These are phyloP conservation scores for Mesorhabditis sp. DNA, from an alignment of 2,888 invertebrate genomes.

Conservation along the genomic window DNA sequence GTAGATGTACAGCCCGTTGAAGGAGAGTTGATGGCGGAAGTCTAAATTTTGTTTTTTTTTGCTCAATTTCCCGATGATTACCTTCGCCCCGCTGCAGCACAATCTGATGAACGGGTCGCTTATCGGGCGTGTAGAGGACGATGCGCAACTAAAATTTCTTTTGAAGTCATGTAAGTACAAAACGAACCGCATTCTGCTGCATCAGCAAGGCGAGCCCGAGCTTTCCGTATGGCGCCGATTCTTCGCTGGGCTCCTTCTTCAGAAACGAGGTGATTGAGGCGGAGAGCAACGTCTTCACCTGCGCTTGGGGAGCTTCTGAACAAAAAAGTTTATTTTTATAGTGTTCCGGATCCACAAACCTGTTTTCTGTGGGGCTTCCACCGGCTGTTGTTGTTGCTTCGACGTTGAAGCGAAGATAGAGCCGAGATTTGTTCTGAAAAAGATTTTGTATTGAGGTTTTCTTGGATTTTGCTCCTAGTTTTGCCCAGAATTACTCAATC, in stretches of 20 bases:
- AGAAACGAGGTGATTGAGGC: background rate
- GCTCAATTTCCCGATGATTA: background rate
- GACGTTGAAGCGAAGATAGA: too few species aligned
- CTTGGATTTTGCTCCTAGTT: too few species aligned
- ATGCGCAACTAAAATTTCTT: background rate
- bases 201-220: background rate
- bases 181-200: background rate
- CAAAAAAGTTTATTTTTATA: too few species aligned
- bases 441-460: too few species aligned
- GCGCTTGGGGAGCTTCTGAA: background rate
- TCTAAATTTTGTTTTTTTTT: background rate
- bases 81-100: background rate
- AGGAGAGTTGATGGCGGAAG: background rate
- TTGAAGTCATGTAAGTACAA: too few species aligned
- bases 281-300: background rate
- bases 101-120: background rate
- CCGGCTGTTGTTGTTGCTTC: too few species aligned
- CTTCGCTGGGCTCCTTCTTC: background rate
- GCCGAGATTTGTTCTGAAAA: too few species aligned
- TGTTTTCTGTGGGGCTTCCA: too few species aligned
- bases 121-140: background rate
- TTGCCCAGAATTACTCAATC: too few species aligned
- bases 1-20: background rate
- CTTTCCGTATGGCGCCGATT: background rate
- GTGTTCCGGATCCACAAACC: too few species aligned